phyloP scores from a whole-genome alignment of 1,140 invertebrate species.

The Batillaria attramentaria region DNA sequence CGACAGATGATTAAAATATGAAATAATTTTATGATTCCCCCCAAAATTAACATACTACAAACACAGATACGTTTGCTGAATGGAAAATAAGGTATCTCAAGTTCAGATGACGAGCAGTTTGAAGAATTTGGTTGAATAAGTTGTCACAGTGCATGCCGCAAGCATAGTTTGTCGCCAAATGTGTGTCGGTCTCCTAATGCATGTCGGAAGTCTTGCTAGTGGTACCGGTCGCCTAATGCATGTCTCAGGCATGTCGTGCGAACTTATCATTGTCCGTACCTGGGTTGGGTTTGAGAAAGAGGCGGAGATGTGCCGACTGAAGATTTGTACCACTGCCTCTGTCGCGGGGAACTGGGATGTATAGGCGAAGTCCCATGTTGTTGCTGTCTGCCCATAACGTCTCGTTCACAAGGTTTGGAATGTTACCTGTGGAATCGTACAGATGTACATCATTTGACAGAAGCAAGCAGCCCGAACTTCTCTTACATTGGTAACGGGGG shows the following conservation, averaged over 20 bases:
- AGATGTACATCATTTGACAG: background rate
- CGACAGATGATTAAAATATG: too few relatives aligned
- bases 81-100: background rate
- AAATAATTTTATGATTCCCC: background rate
- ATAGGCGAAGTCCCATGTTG: slow-evolving; percentile 6
- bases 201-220: too few relatives aligned
- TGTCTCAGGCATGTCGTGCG: too few relatives aligned
- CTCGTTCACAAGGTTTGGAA: slow-evolving; percentile 13
- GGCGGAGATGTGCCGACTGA: slow-evolving; percentile 14
- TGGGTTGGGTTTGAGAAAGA: slow-evolving; percentile 23
- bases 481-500: too few relatives aligned
- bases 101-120: background rate
- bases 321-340: background rate
- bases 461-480: background rate
- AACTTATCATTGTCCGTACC: too few relatives aligned
- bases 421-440: background rate
- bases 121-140: background rate
- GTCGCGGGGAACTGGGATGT: slow-evolving; percentile 1
- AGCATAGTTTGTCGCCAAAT: too few relatives aligned
- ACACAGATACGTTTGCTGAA: background rate
- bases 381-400: slow-evolving; percentile 20
- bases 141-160: too few relatives aligned
- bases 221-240: too few relatives aligned
- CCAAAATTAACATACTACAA: background rate
- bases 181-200: too few relatives aligned